A percentile compares a stretch with the other conserved stretches of the same genome.
phyloP scores from a whole-genome alignment of 2,113 vertebrate species.

The Hippocampus comes region DNA sequence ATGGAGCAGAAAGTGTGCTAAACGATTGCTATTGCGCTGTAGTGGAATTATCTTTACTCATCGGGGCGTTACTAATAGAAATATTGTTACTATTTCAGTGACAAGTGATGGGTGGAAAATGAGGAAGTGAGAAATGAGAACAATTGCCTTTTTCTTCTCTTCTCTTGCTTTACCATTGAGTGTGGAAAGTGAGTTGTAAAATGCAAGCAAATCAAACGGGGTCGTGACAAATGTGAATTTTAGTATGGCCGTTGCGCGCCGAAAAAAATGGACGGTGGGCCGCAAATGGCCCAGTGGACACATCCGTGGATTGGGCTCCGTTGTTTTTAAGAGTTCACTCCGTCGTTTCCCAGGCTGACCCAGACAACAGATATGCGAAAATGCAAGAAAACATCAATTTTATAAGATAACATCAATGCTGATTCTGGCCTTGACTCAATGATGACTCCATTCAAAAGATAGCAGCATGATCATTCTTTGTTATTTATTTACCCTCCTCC shows the following conservation, averaged over 20 bases:
- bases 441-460: slow-evolving; percentile 4
- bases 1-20: too few relatives aligned
- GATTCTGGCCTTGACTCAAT: slow-evolving; percentile 6
- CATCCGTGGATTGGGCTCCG: background rate
- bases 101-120: too few relatives aligned
- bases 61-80: background rate
- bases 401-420: background rate
- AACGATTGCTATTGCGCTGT: too few relatives aligned
- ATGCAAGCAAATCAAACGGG: too few relatives aligned
- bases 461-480: slow-evolving; percentile 31
- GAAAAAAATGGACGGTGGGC: background rate
- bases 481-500: slow-evolving; percentile 43
- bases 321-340: background rate
- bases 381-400: slow-evolving; percentile 1
- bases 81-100: too few relatives aligned
- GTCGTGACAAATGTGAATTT: too few relatives aligned
- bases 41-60: background rate
- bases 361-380: background rate
- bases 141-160: too few relatives aligned
- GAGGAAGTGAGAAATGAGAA: too few relatives aligned
- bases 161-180: too few relatives aligned
- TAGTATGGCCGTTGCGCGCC: background rate
- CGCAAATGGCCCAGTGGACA: background rate
- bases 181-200: too few relatives aligned
- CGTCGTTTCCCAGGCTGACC: background rate